These are phyloP conservation scores for Philypnodon macrostomus DNA, from an alignment of 2,797 vertebrate species.

Conservation along the genomic window DNA sequence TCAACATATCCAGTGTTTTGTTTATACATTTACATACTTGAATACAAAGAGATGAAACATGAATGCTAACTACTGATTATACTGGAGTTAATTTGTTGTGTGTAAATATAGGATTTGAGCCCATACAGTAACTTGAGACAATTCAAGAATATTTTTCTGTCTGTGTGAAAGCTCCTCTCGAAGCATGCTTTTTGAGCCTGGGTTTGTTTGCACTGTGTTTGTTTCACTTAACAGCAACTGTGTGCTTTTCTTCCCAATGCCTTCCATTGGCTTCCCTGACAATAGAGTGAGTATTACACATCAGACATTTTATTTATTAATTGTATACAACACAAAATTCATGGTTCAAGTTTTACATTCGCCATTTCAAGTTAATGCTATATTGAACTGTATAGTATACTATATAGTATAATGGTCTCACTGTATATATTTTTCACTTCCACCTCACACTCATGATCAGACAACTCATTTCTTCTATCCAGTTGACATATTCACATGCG, in stretches of 20 bases:
- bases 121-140: slow-evolving; percentile 26
- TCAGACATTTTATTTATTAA: neutral
- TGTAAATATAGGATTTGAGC: slow-evolving; percentile 26
- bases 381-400: too few species aligned
- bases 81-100: too few species aligned
- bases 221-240: slow-evolving; percentile 77
- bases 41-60: slow-evolving; percentile 59
- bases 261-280: slow-evolving; percentile 84
- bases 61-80: too few species aligned
- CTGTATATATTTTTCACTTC: too few species aligned
- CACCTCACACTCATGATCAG: too few species aligned
- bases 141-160: slow-evolving; percentile 24
- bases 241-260: slow-evolving; percentile 87
- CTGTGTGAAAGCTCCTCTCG: slow-evolving; percentile 26
- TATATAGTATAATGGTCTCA: too few species aligned
- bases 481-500: too few species aligned
- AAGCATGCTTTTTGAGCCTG: slow-evolving; percentile 83
- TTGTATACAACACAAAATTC: too few species aligned
- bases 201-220: slow-evolving; percentile 63
- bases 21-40: slow-evolving; percentile 68
- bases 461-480: too few species aligned
- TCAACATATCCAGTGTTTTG: slow-evolving; percentile 46
- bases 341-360: too few species aligned
- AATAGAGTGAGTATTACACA: slow-evolving; percentile 88
- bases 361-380: too few species aligned